These are phyloP conservation scores for Falcaria lacertinaria DNA, from an alignment of 2,888 invertebrate species.

Conservation along the genomic window DNA sequence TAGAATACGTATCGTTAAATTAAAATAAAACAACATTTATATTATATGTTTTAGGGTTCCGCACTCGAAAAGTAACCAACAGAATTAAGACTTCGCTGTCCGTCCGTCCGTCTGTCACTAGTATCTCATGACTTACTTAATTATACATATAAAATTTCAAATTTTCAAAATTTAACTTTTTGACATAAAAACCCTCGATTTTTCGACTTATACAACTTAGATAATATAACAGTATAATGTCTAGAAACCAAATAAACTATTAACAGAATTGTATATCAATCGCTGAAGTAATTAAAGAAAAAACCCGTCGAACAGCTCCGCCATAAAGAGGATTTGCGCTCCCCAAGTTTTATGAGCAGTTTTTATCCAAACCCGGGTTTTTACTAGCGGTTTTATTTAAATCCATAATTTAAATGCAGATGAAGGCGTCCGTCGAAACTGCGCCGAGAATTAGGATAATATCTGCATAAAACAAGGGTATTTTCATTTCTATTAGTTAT, in stretches of 20 bases:
- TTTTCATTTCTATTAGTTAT: neutral
- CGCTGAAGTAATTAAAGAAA: neutral
- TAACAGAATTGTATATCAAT: neutral
- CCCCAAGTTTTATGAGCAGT: conserved; percentile 17
- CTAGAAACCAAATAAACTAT: neutral
- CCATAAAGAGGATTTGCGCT: conserved; percentile 29
- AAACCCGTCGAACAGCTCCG: conserved; percentile 9
- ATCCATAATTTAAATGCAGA: conserved; percentile 69
- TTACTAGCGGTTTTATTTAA: conserved; percentile 55
- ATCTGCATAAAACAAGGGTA: conserved; percentile 24
- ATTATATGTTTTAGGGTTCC: too few species aligned
- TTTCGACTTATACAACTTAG: too few species aligned
- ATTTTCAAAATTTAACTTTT: too few species aligned
- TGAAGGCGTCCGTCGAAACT: conserved; percentile 31
- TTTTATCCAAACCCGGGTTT: conserved; percentile 36
- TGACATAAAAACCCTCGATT: too few species aligned
- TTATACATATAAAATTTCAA: too few species aligned
- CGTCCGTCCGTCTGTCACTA: too few species aligned
- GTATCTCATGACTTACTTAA: too few species aligned
- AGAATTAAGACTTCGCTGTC: too few species aligned
- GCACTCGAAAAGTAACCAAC: too few species aligned
- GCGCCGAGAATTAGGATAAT: conserved; percentile 29
- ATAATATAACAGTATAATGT: too few species aligned
- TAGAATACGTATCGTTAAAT: too few species aligned
- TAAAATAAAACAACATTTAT: too few species aligned